Conservation (phyloP, 2,797 vertebrate species). For the Telmatherina bonti region DNA sequence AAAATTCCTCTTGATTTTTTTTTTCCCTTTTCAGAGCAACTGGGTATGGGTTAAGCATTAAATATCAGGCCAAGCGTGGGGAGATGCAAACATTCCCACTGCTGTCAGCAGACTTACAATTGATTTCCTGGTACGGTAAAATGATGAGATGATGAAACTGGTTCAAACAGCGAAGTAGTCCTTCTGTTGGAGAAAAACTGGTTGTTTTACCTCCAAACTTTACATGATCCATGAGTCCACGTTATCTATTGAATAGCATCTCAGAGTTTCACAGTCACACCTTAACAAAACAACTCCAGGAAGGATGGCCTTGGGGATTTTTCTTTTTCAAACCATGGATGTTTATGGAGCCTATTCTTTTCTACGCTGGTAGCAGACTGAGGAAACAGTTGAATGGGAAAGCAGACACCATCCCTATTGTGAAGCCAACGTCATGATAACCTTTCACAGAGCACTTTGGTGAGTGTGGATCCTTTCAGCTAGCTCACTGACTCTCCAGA, state of each 20-base stretch:
- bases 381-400: constrained; percentile 71
- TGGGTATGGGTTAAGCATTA: constrained; percentile 72
- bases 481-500: constrained; percentile 49
- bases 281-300: constrained; percentile 56
- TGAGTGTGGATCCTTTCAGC: constrained; percentile 63
- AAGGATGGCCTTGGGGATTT: constrained; percentile 27
- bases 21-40: constrained; percentile 62
- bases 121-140: constrained; percentile 50
- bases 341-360: constrained; percentile 59
- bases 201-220: constrained; percentile 21
- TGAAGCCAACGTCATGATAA: constrained; percentile 70
- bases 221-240: not conserved
- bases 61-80: constrained; percentile 74
- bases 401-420: constrained; percentile 78
- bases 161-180: constrained; percentile 26
- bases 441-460: constrained; percentile 46
- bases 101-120: constrained; percentile 69
- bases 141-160: constrained; percentile 40
- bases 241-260: constrained; percentile 34
- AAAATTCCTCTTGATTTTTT: constrained; percentile 80
- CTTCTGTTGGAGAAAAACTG: constrained; percentile 15
- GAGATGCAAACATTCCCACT: constrained; percentile 78
- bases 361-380: constrained; percentile 40
- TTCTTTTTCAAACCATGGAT: constrained; percentile 29
- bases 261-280: constrained; percentile 38